Evolutionary conservation across 2,113 vertebrate species (phyloP).

Genomic region (Aptenodytes forsteri): DNA sequence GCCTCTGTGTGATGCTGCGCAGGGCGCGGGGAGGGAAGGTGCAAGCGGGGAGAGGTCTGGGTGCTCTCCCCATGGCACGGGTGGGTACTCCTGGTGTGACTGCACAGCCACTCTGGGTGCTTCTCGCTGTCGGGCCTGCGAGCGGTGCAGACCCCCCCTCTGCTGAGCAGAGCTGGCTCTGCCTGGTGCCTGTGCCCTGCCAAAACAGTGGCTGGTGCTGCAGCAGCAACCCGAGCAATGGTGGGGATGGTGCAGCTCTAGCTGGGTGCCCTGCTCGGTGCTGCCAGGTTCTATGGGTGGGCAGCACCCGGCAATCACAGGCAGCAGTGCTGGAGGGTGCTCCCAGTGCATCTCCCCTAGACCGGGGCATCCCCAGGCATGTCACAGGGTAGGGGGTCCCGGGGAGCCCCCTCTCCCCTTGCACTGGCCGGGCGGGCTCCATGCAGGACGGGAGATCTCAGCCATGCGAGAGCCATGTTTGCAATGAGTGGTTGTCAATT

Average conservation of each 20-base stretch:
- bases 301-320: rapidly evolving
- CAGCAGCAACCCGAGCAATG: too few species aligned
- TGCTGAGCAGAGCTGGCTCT: not conserved
- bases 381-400: not conserved
- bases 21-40: not conserved
- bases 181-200: not conserved
- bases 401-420: not conserved
- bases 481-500: not conserved
- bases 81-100: not conserved
- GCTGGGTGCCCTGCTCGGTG: not conserved
- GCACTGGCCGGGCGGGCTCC: rapidly evolving
- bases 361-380: rapidly evolving
- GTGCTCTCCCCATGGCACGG: too few species aligned
- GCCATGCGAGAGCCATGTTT: not conserved
- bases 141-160: rapidly evolving
- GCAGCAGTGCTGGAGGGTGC: not conserved
- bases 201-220: not conserved
- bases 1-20: rapidly evolving
- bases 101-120: too few species aligned
- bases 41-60: not conserved
- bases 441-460: rapidly evolving
- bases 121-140: rapidly evolving
- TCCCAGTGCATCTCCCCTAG: not conserved
- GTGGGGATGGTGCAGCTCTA: not conserved
- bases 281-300: not conserved